Percentiles rank a stretch among this genome's conserved stretches.
Conservation (phyloP, 2,113 vertebrate species). For the Nibea albiflora region DNA sequence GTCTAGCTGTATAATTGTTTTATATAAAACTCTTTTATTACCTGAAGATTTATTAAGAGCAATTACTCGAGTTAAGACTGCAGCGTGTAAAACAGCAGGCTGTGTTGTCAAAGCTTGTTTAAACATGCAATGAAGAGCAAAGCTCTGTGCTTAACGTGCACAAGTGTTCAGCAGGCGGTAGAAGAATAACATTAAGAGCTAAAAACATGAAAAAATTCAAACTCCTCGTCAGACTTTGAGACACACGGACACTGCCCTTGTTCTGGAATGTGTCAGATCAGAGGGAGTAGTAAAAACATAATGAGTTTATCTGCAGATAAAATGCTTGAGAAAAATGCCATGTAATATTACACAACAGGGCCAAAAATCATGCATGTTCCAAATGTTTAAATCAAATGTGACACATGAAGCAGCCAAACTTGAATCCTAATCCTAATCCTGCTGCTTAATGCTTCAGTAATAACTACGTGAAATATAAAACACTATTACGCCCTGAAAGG, state of each 20-base stretch:
- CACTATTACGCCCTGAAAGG: too few relatives aligned
- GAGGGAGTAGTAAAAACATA: not conserved
- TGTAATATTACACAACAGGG: not conserved
- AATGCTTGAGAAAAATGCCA: not conserved
- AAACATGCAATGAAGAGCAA: not conserved
- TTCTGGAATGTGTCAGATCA: not conserved
- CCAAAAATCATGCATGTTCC: too few relatives aligned
- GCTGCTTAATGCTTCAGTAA: too few relatives aligned
- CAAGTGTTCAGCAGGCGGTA: not conserved
- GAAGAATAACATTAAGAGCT: too few relatives aligned
- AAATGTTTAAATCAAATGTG: too few relatives aligned
- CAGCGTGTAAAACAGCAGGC: not conserved
- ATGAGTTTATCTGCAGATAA: not conserved
- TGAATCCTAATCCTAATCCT: too few relatives aligned
- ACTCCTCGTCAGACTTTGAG: too few relatives aligned
- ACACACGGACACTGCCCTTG: too few relatives aligned
- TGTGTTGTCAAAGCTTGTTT: not conserved
- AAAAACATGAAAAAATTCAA: too few relatives aligned
- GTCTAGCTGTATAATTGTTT: too few relatives aligned
- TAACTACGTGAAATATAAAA: too few relatives aligned
- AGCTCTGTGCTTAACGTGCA: not conserved
- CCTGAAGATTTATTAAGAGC: not conserved
- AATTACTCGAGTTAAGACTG: not conserved
- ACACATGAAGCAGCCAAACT: too few relatives aligned
- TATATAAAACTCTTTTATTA: not conserved